Evolutionary conservation across 2,888 invertebrate genomes (phyloP).

Genomic region (Linhomoeus sp.): DNA sequence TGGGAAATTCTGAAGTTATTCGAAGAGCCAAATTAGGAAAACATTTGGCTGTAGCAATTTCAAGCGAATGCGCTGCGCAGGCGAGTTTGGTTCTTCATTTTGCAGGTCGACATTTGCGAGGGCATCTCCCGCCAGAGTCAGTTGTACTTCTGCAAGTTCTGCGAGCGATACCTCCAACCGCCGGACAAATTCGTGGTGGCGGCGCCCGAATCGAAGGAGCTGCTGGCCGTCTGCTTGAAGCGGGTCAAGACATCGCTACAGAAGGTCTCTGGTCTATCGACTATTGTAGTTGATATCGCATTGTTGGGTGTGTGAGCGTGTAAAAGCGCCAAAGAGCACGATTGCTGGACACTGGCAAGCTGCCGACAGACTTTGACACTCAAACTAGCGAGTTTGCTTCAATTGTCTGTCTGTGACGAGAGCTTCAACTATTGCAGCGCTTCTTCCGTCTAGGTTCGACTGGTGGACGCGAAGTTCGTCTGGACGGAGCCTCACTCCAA

Average conservation of each 20-base stretch:
- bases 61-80: no score
- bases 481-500: constrained; percentile 99
- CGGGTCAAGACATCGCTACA: constrained; percentile 61
- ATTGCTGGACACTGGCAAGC: no score
- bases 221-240: constrained; percentile 58
- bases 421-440: background rate
- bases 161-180: constrained; percentile 51
- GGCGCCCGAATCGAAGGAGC: constrained; percentile 34
- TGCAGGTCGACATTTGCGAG: constrained; percentile 9
- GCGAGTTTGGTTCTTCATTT: no score
- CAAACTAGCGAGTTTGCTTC: constrained; percentile 12
- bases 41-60: no score
- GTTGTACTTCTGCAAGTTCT: constrained; percentile 33
- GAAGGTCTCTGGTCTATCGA: no score
- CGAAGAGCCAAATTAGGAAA: no score
- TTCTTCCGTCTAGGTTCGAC: constrained; percentile 43
- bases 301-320: no score
- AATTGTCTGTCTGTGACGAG: constrained; percentile 8
- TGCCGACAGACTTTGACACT: background rate
- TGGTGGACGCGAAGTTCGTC: constrained; percentile 84
- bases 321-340: no score
- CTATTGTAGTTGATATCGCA: no score
- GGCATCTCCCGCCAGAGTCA: constrained; percentile 5
- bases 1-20: no score
- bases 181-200: constrained; percentile 60